Percentiles rank a stretch among this genome's conserved stretches.
Conservation (phyloP, 2,888 invertebrate species). For the Ectemnius cavifrons region DNA sequence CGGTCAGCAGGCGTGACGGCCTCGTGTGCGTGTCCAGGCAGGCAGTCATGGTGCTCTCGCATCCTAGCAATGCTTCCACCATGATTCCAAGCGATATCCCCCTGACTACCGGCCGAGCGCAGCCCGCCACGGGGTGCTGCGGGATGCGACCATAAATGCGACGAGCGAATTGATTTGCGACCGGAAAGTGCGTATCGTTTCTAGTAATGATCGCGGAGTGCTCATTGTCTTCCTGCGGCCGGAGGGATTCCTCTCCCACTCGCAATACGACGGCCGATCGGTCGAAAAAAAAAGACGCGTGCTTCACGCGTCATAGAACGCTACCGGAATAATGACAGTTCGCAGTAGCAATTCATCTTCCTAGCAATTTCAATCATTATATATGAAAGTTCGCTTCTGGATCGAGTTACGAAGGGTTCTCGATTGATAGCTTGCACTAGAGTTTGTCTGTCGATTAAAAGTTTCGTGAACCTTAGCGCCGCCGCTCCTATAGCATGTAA, state of each 20-base stretch:
- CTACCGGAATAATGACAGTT: constrained; percentile 38
- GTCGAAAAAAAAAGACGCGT: constrained; percentile 26
- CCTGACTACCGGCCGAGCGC: constrained; percentile 63
- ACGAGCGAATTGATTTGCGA: constrained; percentile 75
- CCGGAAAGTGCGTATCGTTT: constrained; percentile 75
- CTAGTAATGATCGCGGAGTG: constrained; percentile 73
- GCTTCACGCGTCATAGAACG: constrained; percentile 47
- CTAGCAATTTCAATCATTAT: too few species aligned
- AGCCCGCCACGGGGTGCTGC: constrained; percentile 56
- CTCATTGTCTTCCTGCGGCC: constrained; percentile 67
- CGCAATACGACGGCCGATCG: constrained; percentile 38
- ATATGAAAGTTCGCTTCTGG: too few species aligned
- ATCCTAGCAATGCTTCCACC: constrained; percentile 51
- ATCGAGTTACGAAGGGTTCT: too few species aligned
- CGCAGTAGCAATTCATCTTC: background rate
- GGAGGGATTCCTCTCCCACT: constrained; percentile 2
- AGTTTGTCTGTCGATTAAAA: too few species aligned
- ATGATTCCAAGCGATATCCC: constrained; percentile 61
- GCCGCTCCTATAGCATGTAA: too few species aligned
- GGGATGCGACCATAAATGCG: constrained; percentile 74
- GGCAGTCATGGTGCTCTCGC: constrained; percentile 60
- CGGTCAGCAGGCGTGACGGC: constrained; percentile 76
- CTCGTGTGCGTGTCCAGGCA: constrained; percentile 57
- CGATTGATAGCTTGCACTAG: too few species aligned
- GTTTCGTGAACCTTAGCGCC: too few species aligned